These are phyloP conservation scores for Epirrhoe alternata DNA, from an alignment of 2,888 invertebrate species.

Conservation along the genomic window DNA sequence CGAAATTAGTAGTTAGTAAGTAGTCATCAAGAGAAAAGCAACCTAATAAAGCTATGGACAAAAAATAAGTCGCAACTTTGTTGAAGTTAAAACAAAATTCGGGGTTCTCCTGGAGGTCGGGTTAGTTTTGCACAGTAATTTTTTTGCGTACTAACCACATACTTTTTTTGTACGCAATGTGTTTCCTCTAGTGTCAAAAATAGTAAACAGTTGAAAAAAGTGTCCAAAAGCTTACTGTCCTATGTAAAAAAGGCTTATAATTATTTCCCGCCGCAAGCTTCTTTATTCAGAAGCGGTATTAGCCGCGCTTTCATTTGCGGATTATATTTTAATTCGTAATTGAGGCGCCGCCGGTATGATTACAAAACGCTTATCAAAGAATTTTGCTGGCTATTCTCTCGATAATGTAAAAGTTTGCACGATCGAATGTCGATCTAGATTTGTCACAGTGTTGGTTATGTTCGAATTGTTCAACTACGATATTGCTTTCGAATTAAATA, in stretches of 20 bases:
- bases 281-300: constrained; percentile 19
- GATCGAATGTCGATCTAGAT: constrained; percentile 66
- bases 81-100: too few species aligned
- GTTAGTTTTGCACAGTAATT: too few species aligned
- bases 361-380: constrained; percentile 80
- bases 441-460: constrained; percentile 59
- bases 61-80: too few species aligned
- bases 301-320: constrained; percentile 38
- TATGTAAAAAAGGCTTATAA: background rate
- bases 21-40: too few species aligned
- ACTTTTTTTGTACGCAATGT: too few species aligned
- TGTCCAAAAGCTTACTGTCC: background rate
- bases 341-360: constrained; percentile 61
- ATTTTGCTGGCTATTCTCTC: constrained; percentile 63
- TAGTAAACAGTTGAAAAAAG: too few species aligned
- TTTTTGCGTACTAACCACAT: too few species aligned
- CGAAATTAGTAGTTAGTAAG: too few species aligned
- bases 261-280: constrained; percentile 17
- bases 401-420: constrained; percentile 77
- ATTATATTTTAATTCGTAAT: constrained; percentile 66
- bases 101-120: too few species aligned
- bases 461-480: background rate
- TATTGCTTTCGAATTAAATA: background rate
- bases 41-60: too few species aligned
- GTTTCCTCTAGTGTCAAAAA: too few species aligned